Percentiles rank a stretch among this genome's conserved stretches.
Evolutionary conservation across 2,888 invertebrate species (phyloP).

Genomic region (Gryllus longicercus): DNA sequence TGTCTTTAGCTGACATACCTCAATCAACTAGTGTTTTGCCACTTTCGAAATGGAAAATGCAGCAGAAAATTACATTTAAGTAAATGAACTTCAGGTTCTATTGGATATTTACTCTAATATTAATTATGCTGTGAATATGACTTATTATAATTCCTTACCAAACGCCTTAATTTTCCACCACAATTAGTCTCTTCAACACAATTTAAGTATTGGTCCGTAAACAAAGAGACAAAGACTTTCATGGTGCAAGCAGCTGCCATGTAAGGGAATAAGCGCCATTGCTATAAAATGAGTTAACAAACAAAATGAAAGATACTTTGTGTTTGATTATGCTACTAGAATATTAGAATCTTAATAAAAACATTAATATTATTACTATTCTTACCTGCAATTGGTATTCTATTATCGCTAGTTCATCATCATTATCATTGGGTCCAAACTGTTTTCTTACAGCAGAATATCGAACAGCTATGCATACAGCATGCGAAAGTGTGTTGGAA

Average conservation of each 20-base stretch:
- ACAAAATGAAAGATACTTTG: not conserved
- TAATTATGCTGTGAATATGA: no score
- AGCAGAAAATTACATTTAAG: no score
- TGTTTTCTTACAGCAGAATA: slow-evolving; percentile 85
- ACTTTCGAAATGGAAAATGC: no score
- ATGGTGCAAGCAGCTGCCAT: slow-evolving; percentile 65
- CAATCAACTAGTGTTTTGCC: no score
- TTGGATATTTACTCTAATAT: no score
- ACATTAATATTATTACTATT: no score
- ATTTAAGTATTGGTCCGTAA: slow-evolving; percentile 50
- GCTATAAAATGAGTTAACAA: slow-evolving; percentile 51
- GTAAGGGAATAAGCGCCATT: slow-evolving; percentile 74
- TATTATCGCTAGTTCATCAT: slow-evolving; percentile 71
- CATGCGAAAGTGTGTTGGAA: slow-evolving; percentile 60
- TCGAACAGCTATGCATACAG: slow-evolving; percentile 76
- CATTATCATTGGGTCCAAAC: slow-evolving; percentile 70
- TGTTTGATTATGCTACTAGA: not conserved
- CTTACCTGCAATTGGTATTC: slow-evolving; percentile 86
- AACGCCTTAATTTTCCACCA: slow-evolving; percentile 51
- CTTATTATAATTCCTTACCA: slow-evolving; percentile 46
- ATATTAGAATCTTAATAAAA: no score
- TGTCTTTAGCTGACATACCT: no score
- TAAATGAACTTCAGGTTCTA: no score
- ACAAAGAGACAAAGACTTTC: slow-evolving; percentile 59
- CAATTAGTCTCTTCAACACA: slow-evolving; percentile 39